Evolutionary conservation across 92 coral and sea anemone species (phyloP).

Genomic region (Muricea muricata): DNA sequence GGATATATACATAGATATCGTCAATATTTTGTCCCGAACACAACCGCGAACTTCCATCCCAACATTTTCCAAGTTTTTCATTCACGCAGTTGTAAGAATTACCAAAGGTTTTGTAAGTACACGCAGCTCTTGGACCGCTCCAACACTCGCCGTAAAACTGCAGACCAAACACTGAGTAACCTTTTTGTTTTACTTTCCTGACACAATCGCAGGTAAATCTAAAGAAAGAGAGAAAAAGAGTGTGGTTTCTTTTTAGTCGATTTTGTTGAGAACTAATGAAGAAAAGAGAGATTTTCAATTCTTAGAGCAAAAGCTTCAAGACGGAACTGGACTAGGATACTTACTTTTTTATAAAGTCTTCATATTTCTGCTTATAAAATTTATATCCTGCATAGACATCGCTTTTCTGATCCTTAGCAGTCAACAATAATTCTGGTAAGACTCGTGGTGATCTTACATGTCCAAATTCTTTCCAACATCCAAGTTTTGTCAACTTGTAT

Average conservation of each 20-base stretch:
- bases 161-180: constrained; percentile 33
- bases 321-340: neutral
- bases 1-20: constrained; percentile 36
- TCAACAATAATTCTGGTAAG: neutral
- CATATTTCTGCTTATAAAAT: constrained; percentile 10
- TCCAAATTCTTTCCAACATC: constrained; percentile 15
- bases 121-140: constrained; percentile 45
- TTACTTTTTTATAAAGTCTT: constrained; percentile 13
- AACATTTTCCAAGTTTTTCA: constrained; percentile 18
- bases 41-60: constrained; percentile 25
- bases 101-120: constrained; percentile 28
- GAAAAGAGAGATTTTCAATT: too few relatives aligned
- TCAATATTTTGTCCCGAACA: constrained; percentile 27
- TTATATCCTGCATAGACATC: constrained; percentile 23
- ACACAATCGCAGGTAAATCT: constrained; percentile 43
- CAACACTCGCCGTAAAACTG: constrained; percentile 43
- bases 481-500: constrained; percentile 2
- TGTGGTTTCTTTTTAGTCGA: too few relatives aligned
- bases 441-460: neutral
- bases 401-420: constrained; percentile 25
- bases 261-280: too few relatives aligned
- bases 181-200: constrained; percentile 15
- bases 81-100: constrained; percentile 15
- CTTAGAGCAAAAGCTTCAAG: too few relatives aligned
- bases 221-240: neutral